These are phyloP conservation scores for Ciconia nigra DNA, from an alignment of 2,797 vertebrate genomes.

Conservation along the genomic window DNA sequence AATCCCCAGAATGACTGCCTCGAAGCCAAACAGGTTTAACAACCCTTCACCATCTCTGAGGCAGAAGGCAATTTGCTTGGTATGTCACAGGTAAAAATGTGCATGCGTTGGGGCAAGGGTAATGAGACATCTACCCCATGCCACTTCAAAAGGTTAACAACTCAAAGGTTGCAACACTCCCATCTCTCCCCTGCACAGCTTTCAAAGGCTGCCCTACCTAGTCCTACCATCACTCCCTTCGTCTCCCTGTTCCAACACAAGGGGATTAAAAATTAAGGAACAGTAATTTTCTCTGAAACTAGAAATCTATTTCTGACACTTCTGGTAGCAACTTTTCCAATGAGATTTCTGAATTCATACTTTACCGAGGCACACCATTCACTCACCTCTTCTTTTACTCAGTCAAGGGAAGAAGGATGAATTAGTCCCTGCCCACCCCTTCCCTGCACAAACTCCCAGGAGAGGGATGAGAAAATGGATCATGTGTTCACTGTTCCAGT, in stretches of 20 bases:
- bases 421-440: not conserved
- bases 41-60: conserved; percentile 3
- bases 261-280: not conserved
- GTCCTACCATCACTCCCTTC: not conserved
- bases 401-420: not conserved
- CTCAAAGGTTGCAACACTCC: not conserved
- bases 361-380: not conserved
- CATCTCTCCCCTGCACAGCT: not conserved
- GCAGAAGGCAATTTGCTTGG: conserved; percentile 42
- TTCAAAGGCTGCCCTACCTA: not conserved
- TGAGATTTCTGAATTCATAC: not conserved
- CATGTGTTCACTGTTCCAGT: not conserved
- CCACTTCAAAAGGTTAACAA: conserved; percentile 9
- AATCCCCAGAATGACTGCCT: conserved; percentile 62
- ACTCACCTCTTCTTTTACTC: not conserved
- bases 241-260: not conserved
- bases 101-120: not conserved
- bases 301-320: not conserved
- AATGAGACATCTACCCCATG: not conserved
- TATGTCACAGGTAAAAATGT: conserved; percentile 36
- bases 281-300: not conserved
- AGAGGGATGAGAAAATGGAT: not conserved
- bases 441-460: not conserved
- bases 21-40: conserved; percentile 64
- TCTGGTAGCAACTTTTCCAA: not conserved